These are phyloP conservation scores for Xyrichtys novacula DNA, from an alignment of 2,797 vertebrate genomes.

Conservation along the genomic window DNA sequence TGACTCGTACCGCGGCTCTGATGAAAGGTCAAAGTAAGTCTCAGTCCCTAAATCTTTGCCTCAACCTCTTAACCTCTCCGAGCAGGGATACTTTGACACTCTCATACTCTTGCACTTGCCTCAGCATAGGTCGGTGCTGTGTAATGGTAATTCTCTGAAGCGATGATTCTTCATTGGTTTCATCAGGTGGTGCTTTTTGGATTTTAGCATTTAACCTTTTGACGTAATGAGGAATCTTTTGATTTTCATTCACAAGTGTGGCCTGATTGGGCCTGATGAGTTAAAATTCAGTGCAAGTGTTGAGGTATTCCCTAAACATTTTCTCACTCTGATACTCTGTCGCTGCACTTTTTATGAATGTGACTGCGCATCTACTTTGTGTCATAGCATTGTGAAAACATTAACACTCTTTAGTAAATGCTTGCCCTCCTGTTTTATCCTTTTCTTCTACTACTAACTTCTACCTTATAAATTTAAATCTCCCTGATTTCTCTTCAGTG, in stretches of 20 bases:
- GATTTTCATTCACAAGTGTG: constrained; percentile 16
- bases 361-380: constrained; percentile 29
- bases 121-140: not conserved
- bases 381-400: constrained; percentile 20
- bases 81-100: constrained; percentile 61
- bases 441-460: constrained; percentile 16
- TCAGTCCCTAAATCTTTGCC: constrained; percentile 55
- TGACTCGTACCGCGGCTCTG: constrained; percentile 87
- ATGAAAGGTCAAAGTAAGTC: constrained; percentile 88
- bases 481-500: not conserved
- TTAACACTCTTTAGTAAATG: not conserved
- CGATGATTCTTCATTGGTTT: constrained; percentile 25
- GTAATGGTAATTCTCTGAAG: constrained; percentile 3
- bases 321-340: not conserved
- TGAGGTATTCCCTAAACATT: constrained; percentile 59
- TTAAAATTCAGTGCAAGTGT: constrained; percentile 40
- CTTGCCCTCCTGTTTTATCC: constrained; percentile 1
- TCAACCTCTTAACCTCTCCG: constrained; percentile 25
- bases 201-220: constrained; percentile 21
- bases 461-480: not conserved
- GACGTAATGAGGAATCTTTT: constrained; percentile 27
- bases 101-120: constrained; percentile 8
- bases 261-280: not conserved
- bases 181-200: constrained; percentile 11
- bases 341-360: constrained; percentile 13